Base-by-base conservation (phyloP, 2,888 invertebrate species). In the Parnassius glacialis region DNA sequence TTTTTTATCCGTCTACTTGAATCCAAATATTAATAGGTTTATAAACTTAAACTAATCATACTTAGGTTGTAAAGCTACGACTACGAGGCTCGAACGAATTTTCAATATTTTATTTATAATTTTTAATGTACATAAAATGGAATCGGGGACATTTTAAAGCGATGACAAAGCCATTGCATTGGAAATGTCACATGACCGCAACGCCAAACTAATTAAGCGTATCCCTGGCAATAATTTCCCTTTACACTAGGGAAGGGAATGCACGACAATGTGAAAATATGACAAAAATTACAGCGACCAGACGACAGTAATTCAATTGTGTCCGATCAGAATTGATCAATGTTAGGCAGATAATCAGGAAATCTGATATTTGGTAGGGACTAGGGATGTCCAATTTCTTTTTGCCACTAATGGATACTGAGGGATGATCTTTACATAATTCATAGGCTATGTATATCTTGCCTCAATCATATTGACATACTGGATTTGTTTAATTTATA, bases 311-410 rank as follows among this genome's bases (percentile, higher is more conserved):
- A 91, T 87, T 88, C 86, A 81, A 90, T 91, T 86, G 85, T 85
- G 83, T 80, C 84, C 80, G 78, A 84, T 86, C 90, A 78, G 84
- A 82, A 80, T 72, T 80, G 81, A 90, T 90, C 85, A 87, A 81
- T 81, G 87, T 86, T 86, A 85, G 84, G 76, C 79, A 85, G 87
- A 90, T 90, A 84, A 85, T 84, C 86, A 81, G 82, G 90, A 89
- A 86, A 90, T 87, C 83, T 86, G 90, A 91, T 91, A 90, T 89
- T 87, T 85, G 83, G 81, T 74, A 76, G 85, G 88, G 88, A 83
- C 74, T 16, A 42, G 52, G 52, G 63, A 59, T 56, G 78, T 81
- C 74, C 86, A 87, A 86, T 89, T 84, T 87, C 82, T 84, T 85
- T 80, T 72, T 75, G 65, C 69, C 68, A 68, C 80, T 90, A 89